These are phyloP conservation scores for Alitta virens DNA, from an alignment of 2,888 invertebrate genomes.

Conservation along the genomic window DNA sequence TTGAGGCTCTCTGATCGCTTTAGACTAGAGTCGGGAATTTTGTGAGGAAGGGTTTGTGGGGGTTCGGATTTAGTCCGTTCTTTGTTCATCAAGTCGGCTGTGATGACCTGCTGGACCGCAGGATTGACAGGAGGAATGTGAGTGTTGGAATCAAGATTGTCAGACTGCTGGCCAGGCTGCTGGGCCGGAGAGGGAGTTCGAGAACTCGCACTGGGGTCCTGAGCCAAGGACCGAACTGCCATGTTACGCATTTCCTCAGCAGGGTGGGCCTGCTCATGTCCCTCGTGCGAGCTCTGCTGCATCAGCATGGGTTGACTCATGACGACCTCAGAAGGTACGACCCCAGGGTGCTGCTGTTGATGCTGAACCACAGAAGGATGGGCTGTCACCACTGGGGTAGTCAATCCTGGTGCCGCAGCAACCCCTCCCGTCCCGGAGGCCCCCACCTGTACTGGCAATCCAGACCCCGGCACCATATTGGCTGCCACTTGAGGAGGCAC, in stretches of 20 bases:
- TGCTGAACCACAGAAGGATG: background rate
- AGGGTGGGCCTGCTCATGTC: slow-evolving; percentile 4
- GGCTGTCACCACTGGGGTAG: background rate
- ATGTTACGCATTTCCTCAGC: background rate
- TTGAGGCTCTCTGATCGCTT: slow-evolving; percentile 13
- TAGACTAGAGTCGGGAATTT: background rate
- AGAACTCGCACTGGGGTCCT: no score
- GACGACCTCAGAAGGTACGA: background rate
- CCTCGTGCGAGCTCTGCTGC: slow-evolving; percentile 3
- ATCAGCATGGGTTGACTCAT: slow-evolving; percentile 1
- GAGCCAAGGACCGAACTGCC: background rate
- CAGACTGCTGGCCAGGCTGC: slow-evolving; percentile 8
- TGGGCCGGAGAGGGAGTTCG: background rate
- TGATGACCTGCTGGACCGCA: background rate
- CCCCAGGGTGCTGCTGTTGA: slow-evolving; percentile 10
- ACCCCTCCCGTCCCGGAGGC: background rate
- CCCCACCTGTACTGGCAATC: no score
- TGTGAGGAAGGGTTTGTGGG: background rate
- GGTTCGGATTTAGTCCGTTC: slow-evolving; percentile 4
- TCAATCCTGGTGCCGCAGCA: slow-evolving; percentile 3
- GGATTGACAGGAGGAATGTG: background rate
- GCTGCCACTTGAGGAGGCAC: background rate
- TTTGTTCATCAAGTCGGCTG: background rate
- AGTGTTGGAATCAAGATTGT: slow-evolving; percentile 6
- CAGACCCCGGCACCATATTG: background rate